These are phyloP conservation scores for Cyanistes caeruleus DNA, from an alignment of 2,113 vertebrate genomes.

Conservation along the genomic window DNA sequence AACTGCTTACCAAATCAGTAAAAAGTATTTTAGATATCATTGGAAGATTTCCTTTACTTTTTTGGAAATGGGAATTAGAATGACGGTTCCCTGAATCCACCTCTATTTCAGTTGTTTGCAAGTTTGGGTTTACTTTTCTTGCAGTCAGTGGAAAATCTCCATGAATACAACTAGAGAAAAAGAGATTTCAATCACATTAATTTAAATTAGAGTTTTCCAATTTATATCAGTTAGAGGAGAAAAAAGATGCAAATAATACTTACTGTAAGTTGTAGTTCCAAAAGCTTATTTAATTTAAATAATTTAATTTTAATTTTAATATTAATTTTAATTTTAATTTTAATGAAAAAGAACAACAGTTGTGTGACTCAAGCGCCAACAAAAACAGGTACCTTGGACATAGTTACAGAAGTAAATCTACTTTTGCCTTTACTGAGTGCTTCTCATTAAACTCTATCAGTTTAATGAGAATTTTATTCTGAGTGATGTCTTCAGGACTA, in stretches of 20 bases:
- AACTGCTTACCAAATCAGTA: not conserved
- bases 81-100: not conserved
- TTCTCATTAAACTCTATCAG: not conserved
- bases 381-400: not conserved
- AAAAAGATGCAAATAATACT: not conserved
- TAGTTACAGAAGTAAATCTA: not conserved
- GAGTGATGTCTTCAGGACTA: not conserved
- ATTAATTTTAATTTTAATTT: not conserved
- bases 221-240: not conserved
- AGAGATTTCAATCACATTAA: not conserved
- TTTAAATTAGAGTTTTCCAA: not conserved
- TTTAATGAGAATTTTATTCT: not conserved
- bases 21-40: not conserved
- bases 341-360: not conserved
- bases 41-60: not conserved
- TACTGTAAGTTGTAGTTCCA: constrained; percentile 1
- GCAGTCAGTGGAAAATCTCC: not conserved
- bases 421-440: not conserved
- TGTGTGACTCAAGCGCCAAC: not conserved
- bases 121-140: not conserved
- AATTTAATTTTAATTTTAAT: not conserved
- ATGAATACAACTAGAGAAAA: not conserved
- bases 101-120: not conserved
- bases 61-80: not conserved
- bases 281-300: not conserved